Evolutionary conservation across 2,888 invertebrate species (phyloP).

Genomic region (Hedya salicella): DNA sequence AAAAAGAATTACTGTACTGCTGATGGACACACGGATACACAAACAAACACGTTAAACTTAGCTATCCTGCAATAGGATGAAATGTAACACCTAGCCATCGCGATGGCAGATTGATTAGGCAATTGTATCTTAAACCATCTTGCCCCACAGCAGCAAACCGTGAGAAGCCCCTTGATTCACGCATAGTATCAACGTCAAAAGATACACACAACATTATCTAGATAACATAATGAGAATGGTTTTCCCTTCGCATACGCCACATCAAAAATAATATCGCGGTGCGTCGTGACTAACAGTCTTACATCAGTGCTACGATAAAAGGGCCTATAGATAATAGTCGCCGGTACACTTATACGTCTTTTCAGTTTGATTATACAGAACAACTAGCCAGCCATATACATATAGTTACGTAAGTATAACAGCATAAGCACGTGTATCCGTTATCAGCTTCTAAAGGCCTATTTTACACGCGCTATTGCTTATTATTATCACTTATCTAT

Average conservation of each 20-base stretch:
- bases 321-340: background rate
- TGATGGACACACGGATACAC: too few species aligned
- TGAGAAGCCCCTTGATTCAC: background rate
- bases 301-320: background rate
- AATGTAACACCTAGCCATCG: too few species aligned
- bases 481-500: conserved; percentile 36
- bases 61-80: too few species aligned
- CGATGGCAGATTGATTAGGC: too few species aligned
- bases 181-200: background rate
- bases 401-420: conserved; percentile 15
- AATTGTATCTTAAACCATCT: too few species aligned
- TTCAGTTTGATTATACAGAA: background rate
- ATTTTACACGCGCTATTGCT: conserved; percentile 35
- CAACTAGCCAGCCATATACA: conserved; percentile 7
- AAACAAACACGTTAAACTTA: too few species aligned
- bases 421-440: conserved; percentile 34
- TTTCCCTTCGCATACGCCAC: conserved; percentile 20
- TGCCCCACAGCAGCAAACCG: background rate
- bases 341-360: background rate
- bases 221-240: conserved; percentile 13
- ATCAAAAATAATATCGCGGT: conserved; percentile 21
- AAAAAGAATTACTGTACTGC: too few species aligned
- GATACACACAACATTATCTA: background rate
- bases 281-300: conserved; percentile 14
- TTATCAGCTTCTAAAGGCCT: conserved; percentile 40